Evolutionary conservation across 1,140 invertebrate species (phyloP).

Genomic region (Pseudomyrmex sp.): DNA sequence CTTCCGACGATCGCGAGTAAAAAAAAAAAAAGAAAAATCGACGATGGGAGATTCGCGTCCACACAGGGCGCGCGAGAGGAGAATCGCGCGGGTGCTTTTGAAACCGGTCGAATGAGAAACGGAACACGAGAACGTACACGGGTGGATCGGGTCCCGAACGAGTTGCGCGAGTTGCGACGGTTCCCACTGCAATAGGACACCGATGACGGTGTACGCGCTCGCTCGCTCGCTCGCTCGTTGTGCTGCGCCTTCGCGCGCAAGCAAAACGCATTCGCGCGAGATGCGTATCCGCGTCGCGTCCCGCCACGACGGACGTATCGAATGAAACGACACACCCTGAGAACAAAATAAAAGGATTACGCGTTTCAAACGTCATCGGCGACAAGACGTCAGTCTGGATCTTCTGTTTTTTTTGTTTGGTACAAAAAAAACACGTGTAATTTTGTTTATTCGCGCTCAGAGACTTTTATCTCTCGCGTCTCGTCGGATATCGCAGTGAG

Average conservation of each 20-base stretch:
- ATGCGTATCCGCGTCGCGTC: not conserved
- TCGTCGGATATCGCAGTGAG: no score
- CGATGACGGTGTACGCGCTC: slow-evolving; percentile 39
- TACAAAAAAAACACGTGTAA: no score
- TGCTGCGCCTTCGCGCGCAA: slow-evolving; percentile 40
- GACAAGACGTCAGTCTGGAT: not conserved
- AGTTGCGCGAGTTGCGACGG: slow-evolving; percentile 62
- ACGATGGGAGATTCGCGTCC: not conserved
- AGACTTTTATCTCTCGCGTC: no score
- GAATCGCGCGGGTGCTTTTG: slow-evolving; percentile 44
- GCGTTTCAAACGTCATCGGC: slow-evolving; percentile 17
- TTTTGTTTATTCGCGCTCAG: no score
- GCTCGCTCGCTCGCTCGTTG: not conserved
- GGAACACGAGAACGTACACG: slow-evolving; percentile 55
- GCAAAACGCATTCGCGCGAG: slow-evolving; percentile 2
- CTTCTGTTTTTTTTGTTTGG: no score
- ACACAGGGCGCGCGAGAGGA: no score
- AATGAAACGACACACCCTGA: slow-evolving; percentile 63
- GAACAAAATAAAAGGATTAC: slow-evolving; percentile 35
- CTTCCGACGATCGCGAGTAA: no score
- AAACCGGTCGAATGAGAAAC: slow-evolving; percentile 64
- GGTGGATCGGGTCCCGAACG: slow-evolving; percentile 63
- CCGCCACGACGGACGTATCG: slow-evolving; percentile 50
- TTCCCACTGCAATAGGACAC: slow-evolving; percentile 71
- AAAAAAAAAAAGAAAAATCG: not conserved